Percentiles rank a stretch among this genome's conserved stretches.
Conservation (phyloP, 2,797 vertebrate species). For the Danio choprae region DNA sequence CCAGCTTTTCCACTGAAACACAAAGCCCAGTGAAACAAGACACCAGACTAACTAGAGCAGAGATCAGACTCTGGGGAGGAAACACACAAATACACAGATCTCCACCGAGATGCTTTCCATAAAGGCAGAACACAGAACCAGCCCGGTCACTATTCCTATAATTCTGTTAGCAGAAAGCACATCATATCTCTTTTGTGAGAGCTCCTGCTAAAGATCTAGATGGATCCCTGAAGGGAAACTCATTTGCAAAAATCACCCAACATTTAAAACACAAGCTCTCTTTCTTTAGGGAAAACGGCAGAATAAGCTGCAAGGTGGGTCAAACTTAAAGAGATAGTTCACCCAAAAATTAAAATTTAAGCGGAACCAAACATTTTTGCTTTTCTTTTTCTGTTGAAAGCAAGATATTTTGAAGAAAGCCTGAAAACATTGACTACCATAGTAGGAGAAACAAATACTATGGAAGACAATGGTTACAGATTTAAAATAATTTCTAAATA, state of each 20-base stretch:
- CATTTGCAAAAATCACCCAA: background rate
- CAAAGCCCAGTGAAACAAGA: conserved; percentile 37
- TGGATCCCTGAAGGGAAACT: background rate
- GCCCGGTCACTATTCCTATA: background rate
- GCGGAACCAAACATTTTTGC: too few species aligned
- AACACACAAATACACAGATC: conserved; percentile 29
- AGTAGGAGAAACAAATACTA: too few species aligned
- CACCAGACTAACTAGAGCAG: conserved; percentile 11
- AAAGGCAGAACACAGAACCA: conserved; percentile 11
- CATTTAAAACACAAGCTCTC: background rate
- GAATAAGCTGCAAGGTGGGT: background rate
- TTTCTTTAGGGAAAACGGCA: background rate
- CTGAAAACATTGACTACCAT: too few species aligned
- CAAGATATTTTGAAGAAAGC: too few species aligned
- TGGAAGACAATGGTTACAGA: too few species aligned
- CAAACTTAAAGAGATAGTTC: too few species aligned
- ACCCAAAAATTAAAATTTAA: too few species aligned
- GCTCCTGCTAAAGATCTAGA: background rate
- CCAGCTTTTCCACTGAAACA: conserved; percentile 14
- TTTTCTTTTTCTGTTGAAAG: too few species aligned
- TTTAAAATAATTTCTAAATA: too few species aligned
- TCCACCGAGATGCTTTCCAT: conserved; percentile 28
- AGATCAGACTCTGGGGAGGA: conserved; percentile 29
- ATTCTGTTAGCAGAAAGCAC: conserved; percentile 2
- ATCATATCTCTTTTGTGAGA: conserved; percentile 11